Evolutionary conservation across 1,140 invertebrate species (phyloP).

Genomic region (Fopius arisanus): DNA sequence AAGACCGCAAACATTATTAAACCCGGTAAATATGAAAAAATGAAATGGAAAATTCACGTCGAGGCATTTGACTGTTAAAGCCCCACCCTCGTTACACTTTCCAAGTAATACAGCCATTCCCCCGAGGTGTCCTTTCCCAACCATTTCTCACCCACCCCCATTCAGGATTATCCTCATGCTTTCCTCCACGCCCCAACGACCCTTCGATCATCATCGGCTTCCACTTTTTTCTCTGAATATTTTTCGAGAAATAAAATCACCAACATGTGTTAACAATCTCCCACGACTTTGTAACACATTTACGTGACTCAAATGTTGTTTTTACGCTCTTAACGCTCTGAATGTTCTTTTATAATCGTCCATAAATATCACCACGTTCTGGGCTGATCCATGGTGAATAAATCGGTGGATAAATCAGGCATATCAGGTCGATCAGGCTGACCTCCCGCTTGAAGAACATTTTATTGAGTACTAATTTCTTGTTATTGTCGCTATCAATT

Average conservation of each 20-base stretch:
- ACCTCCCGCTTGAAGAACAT: background rate
- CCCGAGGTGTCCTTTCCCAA: background rate
- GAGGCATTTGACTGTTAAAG: background rate
- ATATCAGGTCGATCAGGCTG: background rate
- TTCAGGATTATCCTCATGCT: background rate
- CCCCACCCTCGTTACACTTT: background rate
- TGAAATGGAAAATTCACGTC: background rate
- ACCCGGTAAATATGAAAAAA: background rate
- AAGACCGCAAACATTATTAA: background rate
- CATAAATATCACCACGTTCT: too few species aligned
- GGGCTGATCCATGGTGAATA: too few species aligned
- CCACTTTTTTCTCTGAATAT: background rate
- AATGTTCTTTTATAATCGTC: too few species aligned
- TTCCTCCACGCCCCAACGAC: background rate
- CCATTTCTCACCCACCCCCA: background rate
- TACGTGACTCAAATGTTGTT: background rate
- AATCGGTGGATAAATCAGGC: background rate
- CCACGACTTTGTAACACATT: background rate
- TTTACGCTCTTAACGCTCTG: too few species aligned
- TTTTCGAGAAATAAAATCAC: background rate
- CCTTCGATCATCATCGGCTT: background rate
- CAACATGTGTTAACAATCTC: background rate
- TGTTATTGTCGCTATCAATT: too few species aligned
- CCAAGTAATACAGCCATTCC: background rate
- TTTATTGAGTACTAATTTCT: too few species aligned